Evolutionary conservation across 2,888 invertebrate species (phyloP).

Genomic region (Drosophila parthenogenetica): DNA sequence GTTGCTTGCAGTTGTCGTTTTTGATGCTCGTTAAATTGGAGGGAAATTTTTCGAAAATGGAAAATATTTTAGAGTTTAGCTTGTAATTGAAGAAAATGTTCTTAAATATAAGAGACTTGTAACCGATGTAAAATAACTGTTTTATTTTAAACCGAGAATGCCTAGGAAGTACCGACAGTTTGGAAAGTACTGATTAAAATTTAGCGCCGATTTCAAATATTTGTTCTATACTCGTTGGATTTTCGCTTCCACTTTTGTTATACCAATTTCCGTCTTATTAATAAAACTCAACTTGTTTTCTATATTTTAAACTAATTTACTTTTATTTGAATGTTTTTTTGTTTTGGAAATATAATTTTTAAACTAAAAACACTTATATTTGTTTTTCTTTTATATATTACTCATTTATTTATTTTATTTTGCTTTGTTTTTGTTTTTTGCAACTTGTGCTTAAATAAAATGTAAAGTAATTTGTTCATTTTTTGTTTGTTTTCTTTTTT

Average conservation of each 20-base stretch:
- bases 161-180: not conserved
- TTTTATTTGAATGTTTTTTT: slow-evolving; percentile 82
- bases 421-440: slow-evolving; percentile 55
- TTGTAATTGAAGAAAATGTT: slow-evolving; percentile 42
- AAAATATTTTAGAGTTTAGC: slow-evolving; percentile 37
- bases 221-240: too few species aligned
- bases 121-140: slow-evolving; percentile 3
- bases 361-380: slow-evolving; percentile 82
- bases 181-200: not conserved
- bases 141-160: not conserved
- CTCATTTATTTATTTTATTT: slow-evolving; percentile 33
- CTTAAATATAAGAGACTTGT: slow-evolving; percentile 42
- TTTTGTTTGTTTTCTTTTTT: slow-evolving; percentile 25
- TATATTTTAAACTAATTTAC: slow-evolving; percentile 81
- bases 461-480: slow-evolving; percentile 73
- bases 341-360: slow-evolving; percentile 81
- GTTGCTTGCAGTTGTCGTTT: slow-evolving; percentile 91
- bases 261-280: not conserved
- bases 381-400: slow-evolving; percentile 52
- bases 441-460: slow-evolving; percentile 76
- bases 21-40: slow-evolving; percentile 89
- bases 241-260: too few species aligned
- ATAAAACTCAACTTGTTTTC: slow-evolving; percentile 23
- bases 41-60: slow-evolving; percentile 1
- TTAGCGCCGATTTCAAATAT: too few species aligned